Conservation (phyloP, 2,797 vertebrate species). For the Crypturellus tataupa region DNA sequence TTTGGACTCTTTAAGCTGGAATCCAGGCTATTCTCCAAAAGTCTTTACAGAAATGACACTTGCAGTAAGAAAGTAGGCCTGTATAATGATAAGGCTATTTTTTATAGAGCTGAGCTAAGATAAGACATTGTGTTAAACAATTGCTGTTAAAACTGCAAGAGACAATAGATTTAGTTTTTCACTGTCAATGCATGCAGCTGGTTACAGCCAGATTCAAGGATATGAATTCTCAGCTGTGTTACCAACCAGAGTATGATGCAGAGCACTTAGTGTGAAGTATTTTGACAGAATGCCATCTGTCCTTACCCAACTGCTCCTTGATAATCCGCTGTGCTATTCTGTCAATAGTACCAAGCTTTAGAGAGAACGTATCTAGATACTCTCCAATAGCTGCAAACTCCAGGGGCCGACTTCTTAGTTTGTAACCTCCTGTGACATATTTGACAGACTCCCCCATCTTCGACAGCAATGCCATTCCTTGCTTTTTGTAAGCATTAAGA, state of each 20-base stretch:
- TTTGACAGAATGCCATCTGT: background rate
- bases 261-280: background rate
- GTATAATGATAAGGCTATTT: background rate
- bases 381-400: slow-evolving; percentile 94
- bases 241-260: background rate
- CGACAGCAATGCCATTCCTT: slow-evolving; percentile 92
- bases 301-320: slow-evolving; percentile 95
- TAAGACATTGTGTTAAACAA: background rate
- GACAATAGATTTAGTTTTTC: background rate
- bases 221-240: background rate
- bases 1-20: background rate
- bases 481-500: slow-evolving; percentile 92
- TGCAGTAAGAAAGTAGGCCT: background rate
- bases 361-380: slow-evolving; percentile 93
- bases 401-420: slow-evolving; percentile 89
- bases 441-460: slow-evolving; percentile 97
- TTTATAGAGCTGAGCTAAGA: background rate
- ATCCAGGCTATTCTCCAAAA: background rate
- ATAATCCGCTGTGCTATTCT: slow-evolving; percentile 97
- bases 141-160: background rate
- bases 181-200: background rate
- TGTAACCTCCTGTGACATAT: slow-evolving; percentile 93
- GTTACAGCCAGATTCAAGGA: background rate
- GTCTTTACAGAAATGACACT: background rate
- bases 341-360: slow-evolving; percentile 97